Evolutionary conservation across 53 echinoderm and acorn worm species (phyloP).

Genomic region (Mesocentrotus franciscanus): DNA sequence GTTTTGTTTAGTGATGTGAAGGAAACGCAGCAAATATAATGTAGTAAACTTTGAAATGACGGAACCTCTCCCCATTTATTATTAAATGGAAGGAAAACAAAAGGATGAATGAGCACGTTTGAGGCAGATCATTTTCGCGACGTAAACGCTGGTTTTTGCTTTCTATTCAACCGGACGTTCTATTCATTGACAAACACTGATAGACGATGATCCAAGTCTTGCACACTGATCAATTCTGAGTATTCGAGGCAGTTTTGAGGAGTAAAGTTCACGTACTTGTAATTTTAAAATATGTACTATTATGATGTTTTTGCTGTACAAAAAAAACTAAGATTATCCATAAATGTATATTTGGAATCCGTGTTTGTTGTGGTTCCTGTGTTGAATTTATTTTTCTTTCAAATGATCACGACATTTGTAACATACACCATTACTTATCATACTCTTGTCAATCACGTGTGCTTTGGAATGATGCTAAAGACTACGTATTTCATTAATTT

Average conservation of each 20-base stretch:
- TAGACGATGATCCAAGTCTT: constrained; percentile 40
- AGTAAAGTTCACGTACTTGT: background rate
- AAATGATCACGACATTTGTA: constrained; percentile 13
- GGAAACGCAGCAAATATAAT: background rate
- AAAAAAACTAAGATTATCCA: background rate
- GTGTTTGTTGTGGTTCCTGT: background rate
- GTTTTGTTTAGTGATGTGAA: background rate
- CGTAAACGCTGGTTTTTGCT: constrained; percentile 51
- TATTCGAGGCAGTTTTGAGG: constrained; percentile 7
- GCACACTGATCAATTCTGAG: constrained; percentile 32
- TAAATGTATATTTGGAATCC: constrained; percentile 9
- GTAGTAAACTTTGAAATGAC: constrained; percentile 44
- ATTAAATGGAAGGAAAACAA: constrained; percentile 42
- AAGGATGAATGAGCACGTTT: constrained; percentile 53
- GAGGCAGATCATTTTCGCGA: constrained; percentile 61
- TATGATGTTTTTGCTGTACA: constrained; percentile 15
- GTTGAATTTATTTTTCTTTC: background rate
- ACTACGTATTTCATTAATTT: background rate
- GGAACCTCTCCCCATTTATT: constrained; percentile 55
- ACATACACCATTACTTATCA: background rate
- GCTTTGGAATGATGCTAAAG: background rate
- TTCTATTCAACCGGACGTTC: constrained; percentile 59
- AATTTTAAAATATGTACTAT: background rate
- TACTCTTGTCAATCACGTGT: background rate
- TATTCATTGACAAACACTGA: constrained; percentile 63